Base-by-base conservation (phyloP, 2,888 invertebrate species). In the Andrena haemorrhoa region DNA sequence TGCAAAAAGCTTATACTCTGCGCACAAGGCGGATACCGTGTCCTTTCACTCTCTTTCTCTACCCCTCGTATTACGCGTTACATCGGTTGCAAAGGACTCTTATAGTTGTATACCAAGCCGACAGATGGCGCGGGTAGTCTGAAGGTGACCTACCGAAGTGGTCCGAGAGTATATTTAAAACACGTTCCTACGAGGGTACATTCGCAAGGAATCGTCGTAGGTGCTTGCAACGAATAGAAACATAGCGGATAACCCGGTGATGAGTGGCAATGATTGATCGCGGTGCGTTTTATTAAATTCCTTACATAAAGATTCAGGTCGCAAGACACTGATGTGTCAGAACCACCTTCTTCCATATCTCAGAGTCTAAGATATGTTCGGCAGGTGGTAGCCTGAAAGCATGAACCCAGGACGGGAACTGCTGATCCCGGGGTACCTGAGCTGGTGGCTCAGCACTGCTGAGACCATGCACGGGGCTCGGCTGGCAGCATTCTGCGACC, bases 111-210 rank as follows among this genome's bases (percentile, higher is more conserved):
- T 66, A 70, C 64, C 72, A 78, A 60, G 41, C 85, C 88, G 83
- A 90, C 73, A 91, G 90, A 91, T 91, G 91, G 91, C 91, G 88
- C 83, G 72, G 70, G 66, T 47, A 77, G 87, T 88, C 79, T 79
- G 75, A 79, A 86, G 86, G 83, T 83, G 86, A 84, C 77, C 76
- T 64, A 33, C 76, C 73, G 74, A 68, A 70, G 31, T 8, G 23
- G 41, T 41, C 51, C 20, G 60, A 31, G 53, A 74, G 63, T 2
- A 26, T 10, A 29, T 47, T 71, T 78, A 26, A 5, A 61, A 70
- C n/a, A 49, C 12, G 12, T 26, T 41, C 58, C 35, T 69, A 35
- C n/a, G 8, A 2, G 31, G 49, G 7, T 23, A 16, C 2, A 16
- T 23, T 7, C 33, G 31, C 10, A 53, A n/a, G 8, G 23, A 2